phyloP scores from a whole-genome alignment of 2,888 invertebrate genomes.

The Allolobophora icterica region DNA sequence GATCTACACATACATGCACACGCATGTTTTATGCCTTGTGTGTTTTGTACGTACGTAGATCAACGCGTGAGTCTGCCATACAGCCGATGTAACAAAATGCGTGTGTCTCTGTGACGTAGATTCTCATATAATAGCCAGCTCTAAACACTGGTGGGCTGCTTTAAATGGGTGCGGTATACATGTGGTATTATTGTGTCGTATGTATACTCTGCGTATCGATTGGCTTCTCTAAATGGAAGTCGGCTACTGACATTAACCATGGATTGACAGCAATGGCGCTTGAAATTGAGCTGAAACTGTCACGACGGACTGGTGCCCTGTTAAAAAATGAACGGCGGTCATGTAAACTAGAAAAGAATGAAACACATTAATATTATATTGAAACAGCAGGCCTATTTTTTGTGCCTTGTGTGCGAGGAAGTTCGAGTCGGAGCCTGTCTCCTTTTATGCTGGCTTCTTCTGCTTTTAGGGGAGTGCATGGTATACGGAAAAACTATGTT shows the following conservation, averaged over 20 bases:
- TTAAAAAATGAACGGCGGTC: neutral
- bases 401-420: too few relatives aligned
- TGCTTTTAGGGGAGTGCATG: too few relatives aligned
- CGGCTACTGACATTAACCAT: neutral
- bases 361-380: neutral
- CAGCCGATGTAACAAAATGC: neutral
- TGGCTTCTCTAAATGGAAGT: neutral
- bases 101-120: neutral
- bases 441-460: too few relatives aligned
- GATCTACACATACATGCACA: neutral
- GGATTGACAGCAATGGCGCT: neutral
- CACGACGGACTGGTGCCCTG: neutral
- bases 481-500: neutral
- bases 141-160: neutral
- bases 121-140: neutral
- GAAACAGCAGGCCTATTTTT: too few relatives aligned
- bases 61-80: neutral
- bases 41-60: neutral
- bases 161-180: neutral
- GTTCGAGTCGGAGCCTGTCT: too few relatives aligned
- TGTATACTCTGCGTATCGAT: neutral
- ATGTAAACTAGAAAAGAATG: neutral
- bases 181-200: neutral
- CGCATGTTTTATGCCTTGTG: neutral
- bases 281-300: neutral